phyloP scores from a whole-genome alignment of 1,140 invertebrate species.

The Akabosia matsudoensis region DNA sequence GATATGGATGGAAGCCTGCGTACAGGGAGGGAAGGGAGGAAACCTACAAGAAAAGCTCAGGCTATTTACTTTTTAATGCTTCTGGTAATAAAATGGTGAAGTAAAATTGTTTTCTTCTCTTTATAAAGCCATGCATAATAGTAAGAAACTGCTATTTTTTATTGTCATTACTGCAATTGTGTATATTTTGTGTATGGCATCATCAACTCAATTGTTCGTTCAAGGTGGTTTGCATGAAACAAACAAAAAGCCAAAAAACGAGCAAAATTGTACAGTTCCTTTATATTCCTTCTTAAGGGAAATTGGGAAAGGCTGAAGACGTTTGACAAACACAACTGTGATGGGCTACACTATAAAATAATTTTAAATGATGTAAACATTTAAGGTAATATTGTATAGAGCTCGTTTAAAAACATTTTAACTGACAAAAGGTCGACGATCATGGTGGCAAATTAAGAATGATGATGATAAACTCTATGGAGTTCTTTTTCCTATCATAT shows the following conservation, averaged over 20 bases:
- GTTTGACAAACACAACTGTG: background rate
- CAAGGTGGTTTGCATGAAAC: background rate
- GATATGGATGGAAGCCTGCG: background rate
- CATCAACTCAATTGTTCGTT: background rate
- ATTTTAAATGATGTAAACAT: background rate
- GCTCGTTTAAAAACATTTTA: too few species aligned
- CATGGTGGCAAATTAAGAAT: conserved; percentile 17
- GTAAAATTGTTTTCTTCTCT: background rate
- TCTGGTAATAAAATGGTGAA: background rate
- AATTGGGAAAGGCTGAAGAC: background rate
- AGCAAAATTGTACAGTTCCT: too few species aligned
- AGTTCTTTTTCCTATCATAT: background rate
- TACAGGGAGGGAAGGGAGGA: background rate
- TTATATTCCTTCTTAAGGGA: background rate
- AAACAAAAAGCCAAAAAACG: too few species aligned
- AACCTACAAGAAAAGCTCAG: background rate
- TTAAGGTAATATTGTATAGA: background rate
- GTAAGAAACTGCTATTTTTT: background rate
- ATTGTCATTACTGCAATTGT: background rate
- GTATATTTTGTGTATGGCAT: background rate
- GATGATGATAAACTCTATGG: background rate
- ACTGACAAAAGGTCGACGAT: conserved; percentile 18
- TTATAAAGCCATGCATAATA: background rate
- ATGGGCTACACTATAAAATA: background rate
- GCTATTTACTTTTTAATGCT: background rate